Evolutionary conservation across 2,888 invertebrate species (phyloP).

Genomic region (Drosophila gaucha): DNA sequence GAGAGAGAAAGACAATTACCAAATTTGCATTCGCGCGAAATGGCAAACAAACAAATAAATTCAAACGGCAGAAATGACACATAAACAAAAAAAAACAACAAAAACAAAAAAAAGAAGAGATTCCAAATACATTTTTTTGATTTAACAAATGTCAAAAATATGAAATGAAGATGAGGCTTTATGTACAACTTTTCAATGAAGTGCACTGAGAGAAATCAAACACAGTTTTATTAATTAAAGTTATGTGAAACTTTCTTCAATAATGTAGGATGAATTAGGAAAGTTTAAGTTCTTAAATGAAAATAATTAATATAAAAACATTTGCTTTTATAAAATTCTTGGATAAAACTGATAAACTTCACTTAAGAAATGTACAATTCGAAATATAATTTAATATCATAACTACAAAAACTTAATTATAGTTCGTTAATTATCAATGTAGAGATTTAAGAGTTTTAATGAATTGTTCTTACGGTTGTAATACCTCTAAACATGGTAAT

Average conservation of each 20-base stretch:
- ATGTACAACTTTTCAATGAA: constrained; percentile 57
- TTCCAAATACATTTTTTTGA: constrained; percentile 72
- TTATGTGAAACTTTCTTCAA: neutral
- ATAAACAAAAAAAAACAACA: constrained; percentile 52
- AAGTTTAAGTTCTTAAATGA: neutral
- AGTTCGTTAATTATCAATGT: no score
- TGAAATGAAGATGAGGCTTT: constrained; percentile 64
- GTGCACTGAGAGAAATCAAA: constrained; percentile 46
- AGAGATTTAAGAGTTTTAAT: no score
- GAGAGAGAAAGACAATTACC: constrained; percentile 63
- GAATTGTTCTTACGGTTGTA: no score
- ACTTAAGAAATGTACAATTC: no score
- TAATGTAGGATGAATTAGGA: neutral
- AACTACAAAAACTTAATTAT: no score
- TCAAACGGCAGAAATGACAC: constrained; percentile 70
- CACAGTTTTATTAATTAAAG: neutral
- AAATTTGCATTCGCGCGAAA: constrained; percentile 72
- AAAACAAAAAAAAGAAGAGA: constrained; percentile 23
- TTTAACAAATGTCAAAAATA: constrained; percentile 75
- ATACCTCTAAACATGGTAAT: no score
- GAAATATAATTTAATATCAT: no score
- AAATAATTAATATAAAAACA: no score
- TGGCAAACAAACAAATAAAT: constrained; percentile 78
- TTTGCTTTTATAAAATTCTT: no score
- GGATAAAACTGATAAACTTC: no score